phyloP scores from a whole-genome alignment of 1,140 invertebrate genomes.

The Belonocnema kinseyi region DNA sequence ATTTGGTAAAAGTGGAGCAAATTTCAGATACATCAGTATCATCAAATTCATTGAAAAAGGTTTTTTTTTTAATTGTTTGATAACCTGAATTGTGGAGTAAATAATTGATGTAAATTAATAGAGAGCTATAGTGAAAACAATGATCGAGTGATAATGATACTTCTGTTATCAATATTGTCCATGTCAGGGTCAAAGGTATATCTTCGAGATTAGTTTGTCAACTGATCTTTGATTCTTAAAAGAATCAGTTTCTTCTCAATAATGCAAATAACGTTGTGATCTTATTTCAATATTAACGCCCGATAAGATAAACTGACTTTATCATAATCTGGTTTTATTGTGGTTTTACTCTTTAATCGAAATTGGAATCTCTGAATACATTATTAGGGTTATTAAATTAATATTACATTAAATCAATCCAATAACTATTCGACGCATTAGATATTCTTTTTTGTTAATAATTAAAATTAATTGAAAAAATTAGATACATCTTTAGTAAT shows the following conservation, averaged over 20 bases:
- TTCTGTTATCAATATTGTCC: constrained; percentile 1
- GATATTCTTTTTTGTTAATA: too few relatives aligned
- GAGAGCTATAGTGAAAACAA: too few relatives aligned
- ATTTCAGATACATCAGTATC: not conserved
- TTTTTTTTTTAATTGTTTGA: not conserved
- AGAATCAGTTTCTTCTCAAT: not conserved
- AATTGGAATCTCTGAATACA: too few relatives aligned
- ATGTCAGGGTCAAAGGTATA: constrained; percentile 3
- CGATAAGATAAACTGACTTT: not conserved
- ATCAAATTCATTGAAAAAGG: not conserved
- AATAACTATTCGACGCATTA: too few relatives aligned
- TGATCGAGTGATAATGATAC: not conserved
- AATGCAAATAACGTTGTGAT: not conserved
- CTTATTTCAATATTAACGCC: not conserved
- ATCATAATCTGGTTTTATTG: not conserved
- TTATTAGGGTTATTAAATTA: too few relatives aligned
- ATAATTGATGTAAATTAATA: too few relatives aligned
- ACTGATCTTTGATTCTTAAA: not conserved
- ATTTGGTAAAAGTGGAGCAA: not conserved
- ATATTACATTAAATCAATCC: too few relatives aligned
- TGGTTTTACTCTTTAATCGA: too few relatives aligned
- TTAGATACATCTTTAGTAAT: too few relatives aligned
- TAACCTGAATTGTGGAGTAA: too few relatives aligned
- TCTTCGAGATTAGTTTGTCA: constrained; percentile 6
- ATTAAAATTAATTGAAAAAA: too few relatives aligned